Evolutionary conservation across 2,888 invertebrate species (phyloP).

Genomic region (Onchidella celtica): DNA sequence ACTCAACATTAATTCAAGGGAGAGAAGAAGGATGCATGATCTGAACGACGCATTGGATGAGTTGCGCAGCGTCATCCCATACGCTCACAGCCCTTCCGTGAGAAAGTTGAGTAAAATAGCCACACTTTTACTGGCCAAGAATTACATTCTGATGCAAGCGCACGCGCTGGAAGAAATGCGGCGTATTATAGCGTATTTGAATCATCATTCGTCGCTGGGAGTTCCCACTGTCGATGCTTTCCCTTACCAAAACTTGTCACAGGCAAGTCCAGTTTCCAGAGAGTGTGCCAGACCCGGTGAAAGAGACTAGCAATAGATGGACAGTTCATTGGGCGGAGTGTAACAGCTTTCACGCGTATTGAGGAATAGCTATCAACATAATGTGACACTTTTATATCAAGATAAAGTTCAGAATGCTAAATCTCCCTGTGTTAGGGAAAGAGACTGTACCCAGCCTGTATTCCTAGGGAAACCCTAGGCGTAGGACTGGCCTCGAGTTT

Average conservation of each 20-base stretch:
- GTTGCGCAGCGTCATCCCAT: slow-evolving; percentile 79
- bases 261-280: neutral
- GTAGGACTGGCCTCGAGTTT: no score
- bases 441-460: no score
- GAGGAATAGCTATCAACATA: no score
- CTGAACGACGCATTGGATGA: slow-evolving; percentile 81
- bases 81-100: slow-evolving; percentile 80
- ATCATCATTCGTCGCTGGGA: slow-evolving; percentile 62
- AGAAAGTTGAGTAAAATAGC: slow-evolving; percentile 79
- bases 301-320: slow-evolving; percentile 31
- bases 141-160: slow-evolving; percentile 79
- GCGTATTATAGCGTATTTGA: slow-evolving; percentile 76
- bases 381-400: no score
- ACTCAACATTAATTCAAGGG: slow-evolving; percentile 80
- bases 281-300: neutral
- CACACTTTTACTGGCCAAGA: slow-evolving; percentile 78
- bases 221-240: slow-evolving; percentile 10
- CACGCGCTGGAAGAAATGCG: slow-evolving; percentile 79
- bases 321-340: no score
- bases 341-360: no score
- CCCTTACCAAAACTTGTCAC: slow-evolving; percentile 29
- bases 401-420: no score
- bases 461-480: no score
- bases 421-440: no score
- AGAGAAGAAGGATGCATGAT: slow-evolving; percentile 81